Base-by-base conservation (phyloP, 2,113 vertebrate species). In the Xiphophorus maculatus region DNA sequence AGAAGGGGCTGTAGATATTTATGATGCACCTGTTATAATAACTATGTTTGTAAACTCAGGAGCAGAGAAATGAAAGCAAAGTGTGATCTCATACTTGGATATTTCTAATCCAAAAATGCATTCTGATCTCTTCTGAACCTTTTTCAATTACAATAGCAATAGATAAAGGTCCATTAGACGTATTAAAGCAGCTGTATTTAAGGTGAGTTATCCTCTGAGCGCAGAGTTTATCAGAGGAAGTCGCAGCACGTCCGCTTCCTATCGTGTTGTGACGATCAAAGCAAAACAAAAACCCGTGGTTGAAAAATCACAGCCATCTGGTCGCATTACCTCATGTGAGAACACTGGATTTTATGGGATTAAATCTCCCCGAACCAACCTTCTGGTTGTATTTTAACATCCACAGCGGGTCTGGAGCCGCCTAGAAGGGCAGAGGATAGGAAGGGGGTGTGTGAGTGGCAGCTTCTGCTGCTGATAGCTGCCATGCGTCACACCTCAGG, bases 401-500 rank as follows among this genome's bases (percentile, higher is more conserved):
- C 40, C 14, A 14, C 40, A 15, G 40, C 40, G 40, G 27, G 28
- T 74, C 29, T 82, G 37, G 65, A 63, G 44, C 22, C 40, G 66
- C 40, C 66, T 63, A 66, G 54, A 62, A 63, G 64, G 51, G 3
- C 29, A 4, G 19, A 37, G 70, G 30, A 72, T 40, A n/a, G 78
- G 17, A 73, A 77, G 60, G 68, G 51, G 71, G 74, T 3, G 65
- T 63, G 66, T 3, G n/a, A n/a, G 6, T 40, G 25, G 77, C 72
- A 27, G 40, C 80, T n/a, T 79, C 66, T 71, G 40, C 32, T 29
- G 79, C 32, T 28, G 77, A 64, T 27, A 5, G 37, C 66, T 32
- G 28, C 25, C 40, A 12, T 4, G 40, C 28, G 79, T 95, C 96
- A 98, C 48, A 94, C 95, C 48, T 94, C 94, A 4, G 95, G 95